Base-by-base conservation (phyloP, 2,113 vertebrate genomes). In the Notarius quadriscutis region DNA sequence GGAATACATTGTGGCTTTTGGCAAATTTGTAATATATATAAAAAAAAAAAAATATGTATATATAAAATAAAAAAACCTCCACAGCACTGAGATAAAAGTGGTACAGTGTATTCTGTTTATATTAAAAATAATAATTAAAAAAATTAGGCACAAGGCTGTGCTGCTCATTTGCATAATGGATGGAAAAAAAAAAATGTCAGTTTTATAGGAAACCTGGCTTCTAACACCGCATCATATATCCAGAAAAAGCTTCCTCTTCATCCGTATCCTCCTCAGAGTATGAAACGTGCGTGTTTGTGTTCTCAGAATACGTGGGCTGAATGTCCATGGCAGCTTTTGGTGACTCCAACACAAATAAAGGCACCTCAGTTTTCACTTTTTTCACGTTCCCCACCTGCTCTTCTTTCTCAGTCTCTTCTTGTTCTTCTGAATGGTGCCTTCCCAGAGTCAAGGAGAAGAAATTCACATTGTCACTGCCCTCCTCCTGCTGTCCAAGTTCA, bases 371-470 rank as follows among this genome's bases (percentile, higher is more conserved):
- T 2, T 75, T 11, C 9, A 17, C 27, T 5, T 22, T 60, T 0
- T 65, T 48, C 15, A 50, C 5, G 51, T 51, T 58, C 14, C 51
- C 27, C 7, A 9, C 18, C 11, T 20, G 25, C 41, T 84, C 34
- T 14, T 74, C 58, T 50, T 25, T 17, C 55, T 84, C 67, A 4
- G 63, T 34, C 17, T n/a, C 7, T 5, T 80, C 17, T 10, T 30
- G 25, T 69, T 74, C 34, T 9, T 55, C n/a, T 15, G 4, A 27
- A 60, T 7, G 27, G 27, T 65, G 15, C 27, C 79, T 34, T 41
- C 86, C 51, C 57, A 89, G 18, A 10, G 10, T 83, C 53, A 89
- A 58, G 5, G 89, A 89, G n/a, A 78, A 88, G 71, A 89, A 74
- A 60, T 89, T 88, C 0, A 87, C 82, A 18, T 72, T 27, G 20